Conservation (phyloP, 1,140 invertebrate genomes). For the Stegodyphus mimosarum region DNA sequence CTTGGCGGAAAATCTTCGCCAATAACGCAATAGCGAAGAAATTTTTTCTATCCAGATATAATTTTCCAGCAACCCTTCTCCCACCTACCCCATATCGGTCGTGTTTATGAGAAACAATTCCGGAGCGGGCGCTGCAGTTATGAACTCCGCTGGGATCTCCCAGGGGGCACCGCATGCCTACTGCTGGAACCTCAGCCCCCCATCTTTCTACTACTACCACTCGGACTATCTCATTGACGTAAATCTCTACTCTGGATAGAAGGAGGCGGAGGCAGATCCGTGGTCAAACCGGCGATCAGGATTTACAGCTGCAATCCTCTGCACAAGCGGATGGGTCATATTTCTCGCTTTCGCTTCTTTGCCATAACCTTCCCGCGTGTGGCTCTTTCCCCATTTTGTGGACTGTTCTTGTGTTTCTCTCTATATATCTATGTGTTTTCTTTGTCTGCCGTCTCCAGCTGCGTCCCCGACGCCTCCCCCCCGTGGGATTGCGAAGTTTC, state of each 20-base stretch:
- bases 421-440: slow-evolving; percentile 11
- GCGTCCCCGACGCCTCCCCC: not conserved
- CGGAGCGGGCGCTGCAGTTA: slow-evolving; percentile 45
- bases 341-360: slow-evolving; percentile 29
- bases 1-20: no score
- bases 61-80: slow-evolving; percentile 18
- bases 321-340: slow-evolving; percentile 49
- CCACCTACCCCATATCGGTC: slow-evolving; percentile 48
- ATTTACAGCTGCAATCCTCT: slow-evolving; percentile 60
- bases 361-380: slow-evolving; percentile 14
- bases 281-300: slow-evolving; percentile 53
- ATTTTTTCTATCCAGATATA: no score
- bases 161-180: not conserved
- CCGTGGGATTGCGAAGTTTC: slow-evolving; percentile 2
- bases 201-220: no score
- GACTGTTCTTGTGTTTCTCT: slow-evolving; percentile 19
- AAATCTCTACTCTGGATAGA: slow-evolving; percentile 37
- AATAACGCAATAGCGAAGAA: no score
- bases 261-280: not conserved
- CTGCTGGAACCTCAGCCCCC: not conserved
- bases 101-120: slow-evolving; percentile 60
- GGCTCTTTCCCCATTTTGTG: not conserved
- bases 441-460: slow-evolving; percentile 11
- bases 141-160: slow-evolving; percentile 46
- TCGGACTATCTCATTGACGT: slow-evolving; percentile 43